Base-by-base conservation (phyloP, 2,113 vertebrate genomes). In the Lampris megalopsis region DNA sequence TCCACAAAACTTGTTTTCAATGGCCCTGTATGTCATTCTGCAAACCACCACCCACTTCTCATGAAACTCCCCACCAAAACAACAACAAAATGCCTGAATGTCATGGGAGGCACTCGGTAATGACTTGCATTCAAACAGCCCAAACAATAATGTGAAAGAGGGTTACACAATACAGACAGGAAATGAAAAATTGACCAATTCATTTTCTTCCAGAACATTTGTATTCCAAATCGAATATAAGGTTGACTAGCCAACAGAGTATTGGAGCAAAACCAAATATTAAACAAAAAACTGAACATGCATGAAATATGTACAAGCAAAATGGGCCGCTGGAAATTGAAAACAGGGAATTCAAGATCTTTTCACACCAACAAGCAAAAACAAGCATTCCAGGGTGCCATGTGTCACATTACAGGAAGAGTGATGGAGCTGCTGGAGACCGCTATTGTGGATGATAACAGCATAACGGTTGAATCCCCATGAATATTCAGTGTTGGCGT, bases 401-500 rank as follows among this genome's bases (percentile, higher is more conserved):
- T 52, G 7, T 53, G 62, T 58, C 62, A 50, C 7, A 50, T n/a
- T n/a, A 24, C 24, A 24, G 24, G 75, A 38, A 52, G 74, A 60
- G 42, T 57, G 75, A 84, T 71, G 71, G 78, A 86, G 63, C 52
- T 24, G 67, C 63, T 49, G 43, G 81, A 64, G 6, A 68, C 4
- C 24, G 74, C 70, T 49, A 56, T 38, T n/a, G 24, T 56, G 43
- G 62, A 68, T 62, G 36, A 9, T 38, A 80, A 13, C 62, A 66
- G 65, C 36, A 3, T 36, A 69, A 62, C 53, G 59, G 45, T 63
- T 24, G 63, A 71, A 13, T 48, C 77, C 0, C 6, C n/a, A 71
- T 80, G 69, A 77, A 83, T 77, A 75, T 79, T 81, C 78, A 86
- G 66, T 45, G 71, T 57, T 36, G 42, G 60, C n/a, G 41, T 56